A percentile compares a stretch with the other conserved stretches of the same genome.
Evolutionary conservation across 2,888 invertebrate species (phyloP).

Genomic region (Eumacrocentrus americanus): DNA sequence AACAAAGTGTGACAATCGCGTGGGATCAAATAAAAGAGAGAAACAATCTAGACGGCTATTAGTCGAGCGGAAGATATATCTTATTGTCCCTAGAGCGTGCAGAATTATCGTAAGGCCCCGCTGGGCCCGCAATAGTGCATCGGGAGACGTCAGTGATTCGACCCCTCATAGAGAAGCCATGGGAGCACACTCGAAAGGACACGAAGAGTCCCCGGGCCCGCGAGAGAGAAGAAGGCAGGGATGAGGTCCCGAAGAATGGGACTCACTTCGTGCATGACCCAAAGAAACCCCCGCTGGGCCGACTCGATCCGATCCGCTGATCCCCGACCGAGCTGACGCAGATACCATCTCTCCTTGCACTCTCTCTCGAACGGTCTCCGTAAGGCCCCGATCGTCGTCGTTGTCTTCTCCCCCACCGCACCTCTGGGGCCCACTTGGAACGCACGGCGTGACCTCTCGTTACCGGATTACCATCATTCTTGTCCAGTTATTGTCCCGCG

Average conservation of each 20-base stretch:
- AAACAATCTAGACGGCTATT: slow-evolving; percentile 41
- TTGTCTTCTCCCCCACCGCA: slow-evolving; percentile 20
- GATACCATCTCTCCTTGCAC: slow-evolving; percentile 59
- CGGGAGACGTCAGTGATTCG: slow-evolving; percentile 57
- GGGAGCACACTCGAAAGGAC: slow-evolving; percentile 10
- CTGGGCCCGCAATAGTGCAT: slow-evolving; percentile 48
- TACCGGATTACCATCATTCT: slow-evolving; percentile 37
- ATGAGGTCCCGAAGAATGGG: slow-evolving; percentile 48
- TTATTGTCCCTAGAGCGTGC: slow-evolving; percentile 45
- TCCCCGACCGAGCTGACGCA: slow-evolving; percentile 59
- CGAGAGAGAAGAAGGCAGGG: not conserved
- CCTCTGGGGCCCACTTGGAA: slow-evolving; percentile 3
- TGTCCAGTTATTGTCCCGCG: slow-evolving; percentile 29
- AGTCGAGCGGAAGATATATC: slow-evolving; percentile 50
- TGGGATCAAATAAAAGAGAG: slow-evolving; percentile 29
- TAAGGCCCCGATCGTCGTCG: slow-evolving; percentile 24
- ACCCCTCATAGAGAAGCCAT: slow-evolving; percentile 55
- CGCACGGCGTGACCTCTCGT: slow-evolving; percentile 30
- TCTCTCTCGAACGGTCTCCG: slow-evolving; percentile 32
- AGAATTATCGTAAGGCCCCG: slow-evolving; percentile 38
- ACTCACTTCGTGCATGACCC: slow-evolving; percentile 60
- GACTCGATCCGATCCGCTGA: slow-evolving; percentile 59
- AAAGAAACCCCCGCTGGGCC: slow-evolving; percentile 60
- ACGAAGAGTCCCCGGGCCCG: not conserved
- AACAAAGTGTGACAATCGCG: slow-evolving; percentile 6